Base-by-base conservation (phyloP, 1,140 invertebrate genomes). In the Radopholus similis region DNA sequence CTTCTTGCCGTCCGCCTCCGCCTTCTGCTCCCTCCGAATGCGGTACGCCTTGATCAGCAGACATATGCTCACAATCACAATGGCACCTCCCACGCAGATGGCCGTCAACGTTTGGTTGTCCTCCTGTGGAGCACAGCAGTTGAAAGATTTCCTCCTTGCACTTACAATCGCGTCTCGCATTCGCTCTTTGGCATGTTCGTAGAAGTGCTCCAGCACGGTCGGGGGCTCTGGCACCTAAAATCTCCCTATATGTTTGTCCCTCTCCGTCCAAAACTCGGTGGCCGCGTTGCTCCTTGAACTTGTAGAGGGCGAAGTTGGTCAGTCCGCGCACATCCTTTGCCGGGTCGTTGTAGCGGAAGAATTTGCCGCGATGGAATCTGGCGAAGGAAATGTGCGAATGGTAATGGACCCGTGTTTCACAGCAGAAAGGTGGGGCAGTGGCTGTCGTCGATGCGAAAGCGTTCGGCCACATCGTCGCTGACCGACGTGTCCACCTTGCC, bases 361-460 rank as follows among this genome's bases (percentile, higher is more conserved):
- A 78, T 70, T 81, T 81, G n/a, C 81, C 79, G 23, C 81, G 73
- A 47, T 83, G 79, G 64, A 81, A 81, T 40, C 77, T 80, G 30
- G 37, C 72, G 28, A 6, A 1, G 13, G 28, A 26, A 55, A 64
- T 62, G 38, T 51, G 23, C 66, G 8, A 26, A 68, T 28, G 13
- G 0, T 13, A 9, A 8, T 13, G 30, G 28, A 35, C n/a, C n/a
- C 13, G 35, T 23, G 34, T 34, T 70, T 67, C 23, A 82, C 73
- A 81, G 55, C 21, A 81, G 55, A 70, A 81, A 83, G n/a, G 75
- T 75, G 23, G 79, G 79, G 37, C 81, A 83, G 26, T 81, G 72
- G 57, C 65, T 67, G 26, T 81, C 77, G 32, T 81, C 79, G 30
- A 81, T 71, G 28, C 78, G 55, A 44, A 81, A 81, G 35, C 79